Evolutionary conservation across 2,888 invertebrate species (phyloP).

Genomic region (Spialia ferax): DNA sequence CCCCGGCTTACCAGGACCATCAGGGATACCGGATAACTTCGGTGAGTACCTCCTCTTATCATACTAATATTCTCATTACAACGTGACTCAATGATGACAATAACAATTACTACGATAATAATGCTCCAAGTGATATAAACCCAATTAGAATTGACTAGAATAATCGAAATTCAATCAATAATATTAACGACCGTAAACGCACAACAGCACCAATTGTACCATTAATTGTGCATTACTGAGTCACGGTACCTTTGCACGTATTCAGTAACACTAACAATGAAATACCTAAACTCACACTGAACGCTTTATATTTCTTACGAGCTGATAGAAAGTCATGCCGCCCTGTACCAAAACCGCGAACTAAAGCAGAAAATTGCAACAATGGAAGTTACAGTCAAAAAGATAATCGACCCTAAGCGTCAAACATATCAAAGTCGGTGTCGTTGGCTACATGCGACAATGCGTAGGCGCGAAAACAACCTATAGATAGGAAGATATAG

Average conservation of each 20-base stretch:
- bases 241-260: conserved; percentile 65
- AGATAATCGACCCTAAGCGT: conserved; percentile 15
- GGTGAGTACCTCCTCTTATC: conserved; percentile 86
- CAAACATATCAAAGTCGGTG: conserved; percentile 8
- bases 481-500: too few species aligned
- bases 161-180: conserved; percentile 56
- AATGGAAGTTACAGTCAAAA: conserved; percentile 53
- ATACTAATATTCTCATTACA: conserved; percentile 53
- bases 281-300: conserved; percentile 67
- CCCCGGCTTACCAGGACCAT: conserved; percentile 92
- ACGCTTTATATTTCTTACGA: conserved; percentile 60
- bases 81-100: conserved; percentile 65
- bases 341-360: conserved; percentile 38
- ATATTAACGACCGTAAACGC: conserved; percentile 54
- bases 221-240: conserved; percentile 78
- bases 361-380: conserved; percentile 49
- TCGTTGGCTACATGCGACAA: background rate
- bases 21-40: conserved; percentile 95
- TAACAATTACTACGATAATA: conserved; percentile 46
- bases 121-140: conserved; percentile 51
- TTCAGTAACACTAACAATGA: conserved; percentile 75
- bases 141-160: conserved; percentile 62
- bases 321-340: conserved; percentile 18
- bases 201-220: conserved; percentile 54
- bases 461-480: conserved; percentile 15